Evolutionary conservation across 2,888 invertebrate species (phyloP).

Genomic region (Ectemnius continuus): DNA sequence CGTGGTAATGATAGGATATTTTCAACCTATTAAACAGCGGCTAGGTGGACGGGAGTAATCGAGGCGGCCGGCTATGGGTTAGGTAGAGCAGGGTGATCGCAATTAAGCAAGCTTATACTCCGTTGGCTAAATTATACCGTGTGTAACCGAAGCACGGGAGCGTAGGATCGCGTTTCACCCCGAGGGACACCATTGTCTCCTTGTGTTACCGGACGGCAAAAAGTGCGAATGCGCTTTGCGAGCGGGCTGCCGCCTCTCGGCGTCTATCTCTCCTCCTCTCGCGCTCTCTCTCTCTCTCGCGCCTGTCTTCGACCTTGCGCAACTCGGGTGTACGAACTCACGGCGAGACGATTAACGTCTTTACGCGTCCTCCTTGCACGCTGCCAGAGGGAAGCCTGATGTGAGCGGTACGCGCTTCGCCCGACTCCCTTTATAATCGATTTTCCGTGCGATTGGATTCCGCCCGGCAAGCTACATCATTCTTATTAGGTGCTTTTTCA

Average conservation of each 20-base stretch:
- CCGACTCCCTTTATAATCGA: background rate
- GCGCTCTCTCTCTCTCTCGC: background rate
- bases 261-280: constrained; percentile 24
- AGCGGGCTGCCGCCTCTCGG: background rate
- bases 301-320: constrained; percentile 21
- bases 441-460: background rate
- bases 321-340: constrained; percentile 32
- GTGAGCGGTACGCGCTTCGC: background rate
- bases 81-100: constrained; percentile 31
- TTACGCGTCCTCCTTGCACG: background rate
- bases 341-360: constrained; percentile 27
- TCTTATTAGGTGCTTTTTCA: constrained; percentile 2
- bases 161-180: constrained; percentile 67
- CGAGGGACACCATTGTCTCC: constrained; percentile 70
- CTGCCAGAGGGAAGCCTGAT: too few relatives aligned
- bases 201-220: constrained; percentile 68
- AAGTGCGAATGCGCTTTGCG: constrained; percentile 41
- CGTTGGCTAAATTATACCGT: constrained; percentile 64
- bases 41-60: constrained; percentile 23
- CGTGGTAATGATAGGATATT: background rate
- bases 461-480: background rate
- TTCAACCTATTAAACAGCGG: background rate
- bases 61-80: constrained; percentile 40
- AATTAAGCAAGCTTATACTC: constrained; percentile 61
- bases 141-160: constrained; percentile 69